A percentile compares a stretch with the other conserved stretches of the same genome.
Conservation (phyloP, 1,140 invertebrate species). For the Bursaphelenchus mucronatus region DNA sequence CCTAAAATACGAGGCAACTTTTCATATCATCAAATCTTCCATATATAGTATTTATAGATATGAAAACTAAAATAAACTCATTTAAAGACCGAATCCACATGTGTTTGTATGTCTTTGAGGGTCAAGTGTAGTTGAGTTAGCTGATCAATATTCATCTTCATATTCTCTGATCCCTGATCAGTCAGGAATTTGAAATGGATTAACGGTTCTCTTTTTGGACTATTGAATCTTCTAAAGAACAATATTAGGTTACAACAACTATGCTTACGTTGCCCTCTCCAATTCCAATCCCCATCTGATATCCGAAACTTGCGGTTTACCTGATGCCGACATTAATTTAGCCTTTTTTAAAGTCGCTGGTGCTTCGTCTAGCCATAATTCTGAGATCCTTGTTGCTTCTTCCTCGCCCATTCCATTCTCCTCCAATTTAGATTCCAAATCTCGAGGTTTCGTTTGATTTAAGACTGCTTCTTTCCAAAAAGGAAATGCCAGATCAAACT, state of each 20-base stretch:
- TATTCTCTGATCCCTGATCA: not conserved
- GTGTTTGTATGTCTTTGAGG: not conserved
- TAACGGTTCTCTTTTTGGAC: conserved; percentile 1
- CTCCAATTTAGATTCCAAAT: conserved; percentile 10
- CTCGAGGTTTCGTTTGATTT: conserved; percentile 5
- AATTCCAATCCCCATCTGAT: conserved; percentile 18
- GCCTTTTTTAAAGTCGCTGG: not conserved
- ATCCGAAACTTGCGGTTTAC: conserved; percentile 4
- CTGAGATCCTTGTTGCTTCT: not conserved
- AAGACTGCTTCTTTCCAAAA: conserved; percentile 15
- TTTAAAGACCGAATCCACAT: conserved; percentile 7
- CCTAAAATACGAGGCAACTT: not conserved
- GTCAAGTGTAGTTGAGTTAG: conserved; percentile 12
- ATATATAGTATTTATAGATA: too few species aligned
- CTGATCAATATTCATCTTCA: conserved; percentile 5
- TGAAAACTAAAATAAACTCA: conserved; percentile 9
- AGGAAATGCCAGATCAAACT: conserved; percentile 9
- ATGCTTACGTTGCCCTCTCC: conserved; percentile 14
- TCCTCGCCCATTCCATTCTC: not conserved
- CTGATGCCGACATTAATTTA: conserved; percentile 3
- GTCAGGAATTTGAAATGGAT: conserved; percentile 8
- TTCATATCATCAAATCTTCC: too few species aligned
- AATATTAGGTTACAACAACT: not conserved
- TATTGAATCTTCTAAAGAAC: conserved; percentile 7
- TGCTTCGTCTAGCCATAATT: conserved; percentile 15